Evolutionary conservation across 1,140 invertebrate species (phyloP), one percentile per base, ranked within the genome.

Genomic region (Drosophila takahashii): DNA sequence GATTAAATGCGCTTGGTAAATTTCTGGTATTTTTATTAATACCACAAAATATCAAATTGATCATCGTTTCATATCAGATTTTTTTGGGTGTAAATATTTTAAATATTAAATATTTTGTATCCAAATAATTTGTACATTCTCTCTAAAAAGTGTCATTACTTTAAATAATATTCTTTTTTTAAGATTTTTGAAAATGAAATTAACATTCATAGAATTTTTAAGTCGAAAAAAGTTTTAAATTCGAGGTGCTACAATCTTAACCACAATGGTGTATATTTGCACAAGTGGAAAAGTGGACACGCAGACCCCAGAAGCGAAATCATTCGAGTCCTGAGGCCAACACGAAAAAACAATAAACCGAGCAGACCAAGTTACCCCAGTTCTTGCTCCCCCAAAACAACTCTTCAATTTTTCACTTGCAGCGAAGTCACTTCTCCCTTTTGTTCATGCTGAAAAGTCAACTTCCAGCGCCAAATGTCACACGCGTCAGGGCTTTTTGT

Each of bases 391-490:
- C 39, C 18, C 16, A 11, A 54, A 66, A 52, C 47, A 44, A 29
- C 54, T 26, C 34, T 72, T 61, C 61, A 36, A 18, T 41, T 60
- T 41, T 60, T n/a, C 71, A 69, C 54, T 45, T 54, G 29, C 66
- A 61, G 51, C 37, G n/a, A 69, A 51, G 34, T 32, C 58, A 47
- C 22, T 54, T 42, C 45, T 56, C 51, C 75, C 41, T 61, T 36
- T 56, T 37, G 60, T 39, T 57, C 74, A 36, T 65, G 70, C 53
- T 51, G 41, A 85, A 71, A 67, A 80, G 76, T 77, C 71, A 80
- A 71, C 83, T 50, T 71, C 47, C 84, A 77, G 73, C 73, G 73
- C 73, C 74, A 89, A 87, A 78, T 87, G 83, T 83, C 71, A 83
- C 84, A 87, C 79, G 83, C 79, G 76, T 79, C 84, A 83, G 71